These are phyloP conservation scores for Mastomys natalensis DNA, from an alignment of 2,113 vertebrate species.

Conservation along the genomic window DNA sequence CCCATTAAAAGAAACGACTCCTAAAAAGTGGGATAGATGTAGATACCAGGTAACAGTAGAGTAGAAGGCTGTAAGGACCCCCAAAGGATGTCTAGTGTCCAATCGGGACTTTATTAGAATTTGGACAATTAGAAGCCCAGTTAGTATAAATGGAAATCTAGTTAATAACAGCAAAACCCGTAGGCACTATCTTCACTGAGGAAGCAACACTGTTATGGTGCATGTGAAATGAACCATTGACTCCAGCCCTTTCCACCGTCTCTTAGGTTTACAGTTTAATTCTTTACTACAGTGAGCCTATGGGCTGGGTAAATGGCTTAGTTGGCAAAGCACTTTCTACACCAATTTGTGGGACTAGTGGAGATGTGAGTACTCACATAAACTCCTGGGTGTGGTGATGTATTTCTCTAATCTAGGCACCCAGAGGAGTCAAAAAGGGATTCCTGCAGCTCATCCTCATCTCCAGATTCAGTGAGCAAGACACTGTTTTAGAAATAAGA, in stretches of 20 bases:
- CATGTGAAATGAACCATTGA: neutral
- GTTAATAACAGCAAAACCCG: neutral
- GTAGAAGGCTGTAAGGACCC: neutral
- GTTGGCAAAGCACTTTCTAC: neutral
- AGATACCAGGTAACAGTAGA: neutral
- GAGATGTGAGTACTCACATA: neutral
- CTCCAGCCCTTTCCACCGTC: slow-evolving; percentile 37
- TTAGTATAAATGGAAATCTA: slow-evolving; percentile 28
- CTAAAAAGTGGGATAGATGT: neutral
- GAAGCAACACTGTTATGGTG: neutral
- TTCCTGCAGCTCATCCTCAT: neutral
- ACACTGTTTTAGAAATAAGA: neutral
- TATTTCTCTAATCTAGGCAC: too few species aligned
- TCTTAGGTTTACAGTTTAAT: slow-evolving; percentile 59
- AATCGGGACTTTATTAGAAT: slow-evolving; percentile 10
- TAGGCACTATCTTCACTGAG: neutral
- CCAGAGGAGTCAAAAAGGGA: neutral
- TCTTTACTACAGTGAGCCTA: neutral
- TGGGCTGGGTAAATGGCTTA: neutral
- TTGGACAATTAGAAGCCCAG: neutral
- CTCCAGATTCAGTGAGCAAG: neutral
- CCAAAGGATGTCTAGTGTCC: neutral
- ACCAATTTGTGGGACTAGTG: neutral
- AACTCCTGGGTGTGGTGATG: neutral
- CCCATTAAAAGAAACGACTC: neutral